Conservation (phyloP, 2,113 vertebrate species). For the Otocyon megalotis region DNA sequence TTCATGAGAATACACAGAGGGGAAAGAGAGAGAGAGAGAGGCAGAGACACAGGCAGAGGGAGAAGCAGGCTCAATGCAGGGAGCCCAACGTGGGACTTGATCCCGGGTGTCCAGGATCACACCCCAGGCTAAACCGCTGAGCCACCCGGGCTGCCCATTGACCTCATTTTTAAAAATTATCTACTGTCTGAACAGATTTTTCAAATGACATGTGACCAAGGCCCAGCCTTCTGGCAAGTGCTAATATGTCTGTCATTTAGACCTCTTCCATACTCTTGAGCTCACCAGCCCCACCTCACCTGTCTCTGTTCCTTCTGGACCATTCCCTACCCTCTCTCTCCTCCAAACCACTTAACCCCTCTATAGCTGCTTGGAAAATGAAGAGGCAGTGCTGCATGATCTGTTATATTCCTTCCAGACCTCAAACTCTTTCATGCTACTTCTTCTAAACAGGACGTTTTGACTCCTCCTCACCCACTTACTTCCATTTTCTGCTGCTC, state of each 20-base stretch:
- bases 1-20: no score
- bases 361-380: neutral
- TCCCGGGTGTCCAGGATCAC: no score
- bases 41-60: no score
- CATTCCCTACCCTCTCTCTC: neutral
- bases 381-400: neutral
- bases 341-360: neutral
- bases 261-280: neutral
- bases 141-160: neutral
- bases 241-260: neutral
- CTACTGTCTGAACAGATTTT: neutral
- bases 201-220: neutral
- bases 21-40: no score
- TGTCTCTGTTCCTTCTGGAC: neutral
- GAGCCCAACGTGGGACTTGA: no score
- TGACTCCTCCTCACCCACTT: neutral
- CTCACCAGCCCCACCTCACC: neutral
- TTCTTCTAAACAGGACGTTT: neutral
- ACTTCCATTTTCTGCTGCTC: neutral
- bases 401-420: neutral
- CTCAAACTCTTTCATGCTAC: neutral
- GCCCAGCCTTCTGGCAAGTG: neutral
- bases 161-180: neutral
- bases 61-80: no score
- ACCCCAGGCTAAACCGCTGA: no score